These are phyloP conservation scores for Toxotes chatareus DNA, from an alignment of 2,113 vertebrate species.

Conservation along the genomic window DNA sequence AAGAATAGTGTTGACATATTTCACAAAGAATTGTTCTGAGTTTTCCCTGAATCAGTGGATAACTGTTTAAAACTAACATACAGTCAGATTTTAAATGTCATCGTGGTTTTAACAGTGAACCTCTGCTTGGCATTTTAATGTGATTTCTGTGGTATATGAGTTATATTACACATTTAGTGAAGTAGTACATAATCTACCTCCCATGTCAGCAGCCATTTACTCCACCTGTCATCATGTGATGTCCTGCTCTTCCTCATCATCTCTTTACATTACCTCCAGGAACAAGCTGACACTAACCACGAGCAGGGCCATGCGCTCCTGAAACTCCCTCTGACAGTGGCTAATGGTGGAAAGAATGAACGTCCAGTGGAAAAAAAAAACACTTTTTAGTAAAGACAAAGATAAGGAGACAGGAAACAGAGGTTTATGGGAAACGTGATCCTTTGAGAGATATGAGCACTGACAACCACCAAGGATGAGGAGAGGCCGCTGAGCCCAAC, in stretches of 20 bases:
- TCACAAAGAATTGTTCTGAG: no score
- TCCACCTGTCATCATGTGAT: slow-evolving; percentile 14
- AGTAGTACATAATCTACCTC: background rate
- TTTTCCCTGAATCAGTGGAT: no score
- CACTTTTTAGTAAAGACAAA: background rate
- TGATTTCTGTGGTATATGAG: no score
- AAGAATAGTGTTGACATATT: no score
- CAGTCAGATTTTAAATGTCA: no score
- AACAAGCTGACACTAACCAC: slow-evolving; percentile 13
- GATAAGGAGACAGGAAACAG: slow-evolving; percentile 18
- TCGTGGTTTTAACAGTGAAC: no score
- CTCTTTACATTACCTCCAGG: background rate
- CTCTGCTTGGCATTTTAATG: no score
- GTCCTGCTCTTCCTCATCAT: slow-evolving; percentile 11
- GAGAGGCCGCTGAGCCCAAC: background rate
- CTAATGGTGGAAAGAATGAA: slow-evolving; percentile 6
- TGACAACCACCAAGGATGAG: background rate
- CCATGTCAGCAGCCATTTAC: background rate
- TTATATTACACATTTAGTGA: background rate
- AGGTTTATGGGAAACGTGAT: background rate
- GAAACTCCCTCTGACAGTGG: slow-evolving; percentile 9
- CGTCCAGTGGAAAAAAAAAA: slow-evolving; percentile 19
- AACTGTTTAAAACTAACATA: no score
- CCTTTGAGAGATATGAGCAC: background rate
- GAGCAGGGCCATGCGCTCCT: background rate